These are phyloP conservation scores for Sparus aurata DNA, from an alignment of 2,797 vertebrate species.

Conservation along the genomic window DNA sequence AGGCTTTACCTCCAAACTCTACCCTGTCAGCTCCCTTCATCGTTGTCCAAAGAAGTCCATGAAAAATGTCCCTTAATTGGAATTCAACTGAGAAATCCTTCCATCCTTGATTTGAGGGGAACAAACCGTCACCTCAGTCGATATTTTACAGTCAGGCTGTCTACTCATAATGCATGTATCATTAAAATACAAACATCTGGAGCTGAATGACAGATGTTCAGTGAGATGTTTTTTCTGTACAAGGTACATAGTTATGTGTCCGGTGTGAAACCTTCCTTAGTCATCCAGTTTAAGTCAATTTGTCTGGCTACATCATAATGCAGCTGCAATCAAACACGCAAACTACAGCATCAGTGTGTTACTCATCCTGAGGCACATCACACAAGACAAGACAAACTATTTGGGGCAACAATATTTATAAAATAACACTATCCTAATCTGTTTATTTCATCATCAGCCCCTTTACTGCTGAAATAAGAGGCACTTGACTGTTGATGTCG, in stretches of 20 bases:
- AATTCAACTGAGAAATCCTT: slow-evolving; percentile 19
- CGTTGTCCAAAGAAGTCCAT: too few relatives aligned
- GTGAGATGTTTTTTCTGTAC: slow-evolving; percentile 36
- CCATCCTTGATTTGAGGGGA: slow-evolving; percentile 2
- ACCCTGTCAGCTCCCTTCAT: too few relatives aligned
- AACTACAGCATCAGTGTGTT: slow-evolving; percentile 34
- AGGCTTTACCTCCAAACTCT: slow-evolving; percentile 67
- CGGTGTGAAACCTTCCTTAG: slow-evolving; percentile 32
- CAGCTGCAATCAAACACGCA: slow-evolving; percentile 51
- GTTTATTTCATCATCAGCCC: slow-evolving; percentile 52
- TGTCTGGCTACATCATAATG: slow-evolving; percentile 20
- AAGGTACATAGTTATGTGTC: slow-evolving; percentile 58
- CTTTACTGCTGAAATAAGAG: slow-evolving; percentile 76
- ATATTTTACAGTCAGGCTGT: slow-evolving; percentile 35
- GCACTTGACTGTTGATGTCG: slow-evolving; percentile 81
- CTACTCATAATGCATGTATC: slow-evolving; percentile 56
- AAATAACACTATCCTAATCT: slow-evolving; percentile 24
- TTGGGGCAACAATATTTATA: slow-evolving; percentile 25
- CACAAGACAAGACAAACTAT: slow-evolving; percentile 17
- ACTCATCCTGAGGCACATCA: slow-evolving; percentile 53
- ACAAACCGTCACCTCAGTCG: slow-evolving; percentile 19
- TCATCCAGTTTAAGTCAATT: slow-evolving; percentile 24
- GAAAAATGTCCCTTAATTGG: not conserved
- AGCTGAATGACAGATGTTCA: slow-evolving; percentile 30
- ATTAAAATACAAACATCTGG: slow-evolving; percentile 52